Evolutionary conservation across 2,888 invertebrate genomes (phyloP), one percentile per base, ranked within the genome.

Genomic region (Sinhomidia bicolor): DNA sequence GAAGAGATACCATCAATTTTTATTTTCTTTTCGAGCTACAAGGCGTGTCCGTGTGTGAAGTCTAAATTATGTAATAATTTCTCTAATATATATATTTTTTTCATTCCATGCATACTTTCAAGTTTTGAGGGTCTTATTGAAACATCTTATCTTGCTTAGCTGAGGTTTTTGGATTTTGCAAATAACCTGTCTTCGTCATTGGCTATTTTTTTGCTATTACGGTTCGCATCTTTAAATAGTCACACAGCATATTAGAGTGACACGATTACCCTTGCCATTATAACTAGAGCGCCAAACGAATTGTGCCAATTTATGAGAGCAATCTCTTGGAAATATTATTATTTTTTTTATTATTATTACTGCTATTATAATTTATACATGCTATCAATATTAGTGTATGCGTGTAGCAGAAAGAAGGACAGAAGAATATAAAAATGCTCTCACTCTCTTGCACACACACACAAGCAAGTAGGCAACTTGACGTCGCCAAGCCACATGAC

Each of bases 401-500:
- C 51, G 9, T 10, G 9, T 51, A 10, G 51, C n/a, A n/a, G 20
- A 57, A 20, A 14, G 47, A 47, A 12, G 9, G 7, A 62, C 62
- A 62, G 5, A 62, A 9, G 1, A 14, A n/a, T 68, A 60, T 60
- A 60, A 36, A 36, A 36, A 36, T 36, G 7, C 7, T 36, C 36
- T 36, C 36, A 5, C 36, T 36, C 36, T 36, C 36, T 36, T 7
- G 14, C 14, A 74, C 41, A 47, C 20, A 23, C 12, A 78, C 36
- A 54, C 57, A 10, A 44, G 47, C 17, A 41, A 71, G 80, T 23
- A 44, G 14, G 23, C 60, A 83, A 20, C 32, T 88, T 79, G 68
- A 32, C 26, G 84, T 79, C 83, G 82, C 88, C 84, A 83, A 62
- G 78, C 83, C 82, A 82, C 82, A 88, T 51, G 83, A 88, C 79